Conservation (phyloP, 92 coral and sea anemone species). For the Heliopora coerulea region DNA sequence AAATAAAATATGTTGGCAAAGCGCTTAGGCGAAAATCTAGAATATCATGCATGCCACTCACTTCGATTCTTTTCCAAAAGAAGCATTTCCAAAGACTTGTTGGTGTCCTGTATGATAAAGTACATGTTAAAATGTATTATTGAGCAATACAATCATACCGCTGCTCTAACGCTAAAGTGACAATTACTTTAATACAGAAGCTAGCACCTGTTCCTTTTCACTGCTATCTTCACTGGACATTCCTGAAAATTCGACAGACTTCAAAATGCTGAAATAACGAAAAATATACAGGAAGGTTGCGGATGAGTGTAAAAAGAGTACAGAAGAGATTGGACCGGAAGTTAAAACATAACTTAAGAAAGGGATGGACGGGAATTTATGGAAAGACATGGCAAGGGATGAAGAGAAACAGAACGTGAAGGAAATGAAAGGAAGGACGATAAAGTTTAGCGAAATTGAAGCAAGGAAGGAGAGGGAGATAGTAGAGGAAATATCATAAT, state of each 20-base stretch:
- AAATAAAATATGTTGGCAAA: no score
- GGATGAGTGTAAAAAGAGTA: neutral
- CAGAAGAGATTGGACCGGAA: neutral
- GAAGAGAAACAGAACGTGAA: no score
- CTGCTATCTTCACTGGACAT: constrained; percentile 51
- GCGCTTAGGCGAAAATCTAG: no score
- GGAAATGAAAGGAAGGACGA: no score
- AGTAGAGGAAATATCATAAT: no score
- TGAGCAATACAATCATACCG: constrained; percentile 25
- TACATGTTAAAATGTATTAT: neutral
- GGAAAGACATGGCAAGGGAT: no score
- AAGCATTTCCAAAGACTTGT: constrained; percentile 92
- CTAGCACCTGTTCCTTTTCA: constrained; percentile 5
- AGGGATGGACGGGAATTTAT: neutral
- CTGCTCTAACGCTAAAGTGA: no score
- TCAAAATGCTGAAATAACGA: constrained; percentile 60
- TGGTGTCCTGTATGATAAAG: constrained; percentile 48
- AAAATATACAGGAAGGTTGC: neutral
- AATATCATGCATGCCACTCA: no score
- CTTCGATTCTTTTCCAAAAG: constrained; percentile 94
- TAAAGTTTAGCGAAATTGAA: no score
- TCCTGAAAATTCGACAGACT: constrained; percentile 82
- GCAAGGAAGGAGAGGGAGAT: no score
- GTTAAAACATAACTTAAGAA: neutral
- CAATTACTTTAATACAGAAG: neutral